phyloP scores from a whole-genome alignment of 2,888 invertebrate species.

The Miltochrista miniata region DNA sequence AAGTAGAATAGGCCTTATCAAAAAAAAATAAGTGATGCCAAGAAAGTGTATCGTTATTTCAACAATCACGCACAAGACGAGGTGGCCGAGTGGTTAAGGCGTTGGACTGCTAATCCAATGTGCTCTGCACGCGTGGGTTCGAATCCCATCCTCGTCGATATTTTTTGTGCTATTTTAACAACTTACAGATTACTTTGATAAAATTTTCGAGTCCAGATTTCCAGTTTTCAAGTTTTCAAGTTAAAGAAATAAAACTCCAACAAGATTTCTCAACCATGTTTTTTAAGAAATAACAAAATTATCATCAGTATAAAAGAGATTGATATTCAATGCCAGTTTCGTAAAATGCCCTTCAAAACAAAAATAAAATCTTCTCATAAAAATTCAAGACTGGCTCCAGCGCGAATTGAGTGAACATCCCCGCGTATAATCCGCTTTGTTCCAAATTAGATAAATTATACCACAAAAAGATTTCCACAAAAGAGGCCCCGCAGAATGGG shows the following conservation, averaged over 20 bases:
- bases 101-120: slow-evolving; percentile 94
- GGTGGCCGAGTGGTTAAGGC: slow-evolving; percentile 94
- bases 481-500: slow-evolving; percentile 56
- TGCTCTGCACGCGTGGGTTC: slow-evolving; percentile 93
- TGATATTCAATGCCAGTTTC: slow-evolving; percentile 8
- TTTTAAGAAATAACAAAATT: slow-evolving; percentile 3
- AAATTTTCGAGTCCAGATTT: no score
- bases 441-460: slow-evolving; percentile 77
- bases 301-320: slow-evolving; percentile 12
- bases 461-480: slow-evolving; percentile 69
- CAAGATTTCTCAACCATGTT: no score
- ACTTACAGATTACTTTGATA: no score
- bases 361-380: slow-evolving; percentile 29
- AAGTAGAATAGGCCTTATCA: no score
- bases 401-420: slow-evolving; percentile 51
- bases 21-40: no score
- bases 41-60: no score
- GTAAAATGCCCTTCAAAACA: slow-evolving; percentile 17
- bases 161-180: no score
- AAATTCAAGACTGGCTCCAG: slow-evolving; percentile 32
- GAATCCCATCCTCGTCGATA: slow-evolving; percentile 90
- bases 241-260: no score
- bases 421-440: slow-evolving; percentile 65
- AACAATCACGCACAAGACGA: slow-evolving; percentile 74
- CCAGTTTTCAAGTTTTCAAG: no score